Evolutionary conservation across 2,113 vertebrate species (phyloP), one percentile per base, ranked within the genome.

Genomic region (Tamias sibiricus): DNA sequence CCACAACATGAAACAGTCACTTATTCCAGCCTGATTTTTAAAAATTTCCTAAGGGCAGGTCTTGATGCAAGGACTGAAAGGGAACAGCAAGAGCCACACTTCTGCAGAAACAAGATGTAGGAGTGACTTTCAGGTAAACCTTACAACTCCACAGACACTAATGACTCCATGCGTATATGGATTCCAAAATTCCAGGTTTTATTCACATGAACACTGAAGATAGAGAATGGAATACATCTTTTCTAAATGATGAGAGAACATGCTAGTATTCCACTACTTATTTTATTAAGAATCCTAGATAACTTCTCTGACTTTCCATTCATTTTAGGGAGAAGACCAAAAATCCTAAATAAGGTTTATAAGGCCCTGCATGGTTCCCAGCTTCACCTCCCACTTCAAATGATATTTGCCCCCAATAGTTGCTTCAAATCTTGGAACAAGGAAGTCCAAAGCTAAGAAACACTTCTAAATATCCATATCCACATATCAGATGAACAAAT

Each of bases 1-100:
- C 93, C 96, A 84, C 96, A 98, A 97, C 98, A 0, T 74, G 94
- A 97, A 97, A 95, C 90, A 98, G 95, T 97, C 90, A 97, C n/a
- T 97, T 90, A 66, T 16, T 57, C 37, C 11, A 79, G 62, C 22
- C 87, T 44, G 94, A 93, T 77, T 92, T 95, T 95, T 95, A 97
- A 97, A 97, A 97, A n/a, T 97, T 98, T 96, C 95, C 90, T 94
- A 92, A 92, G 44, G 22, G 6, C 19, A 26, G 4, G 11, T 64
- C 24, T 35, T 17, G 35, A 16, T 42, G 2, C 12, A 20, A 13
- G 62, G 37, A 14, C 37, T 30, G 19, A 22, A 6, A 69, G 32
- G 35, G 1, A 28, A 72, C 6, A 66, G 49, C 40, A 8, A 44
- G 12, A 40, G 42, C 4, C 14, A 49, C 14, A 49, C 28, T 4